Evolutionary conservation across 2,797 vertebrate genomes (phyloP), one percentile per base, ranked within the genome.

Genomic region (Ambastaia sidthimunki): DNA sequence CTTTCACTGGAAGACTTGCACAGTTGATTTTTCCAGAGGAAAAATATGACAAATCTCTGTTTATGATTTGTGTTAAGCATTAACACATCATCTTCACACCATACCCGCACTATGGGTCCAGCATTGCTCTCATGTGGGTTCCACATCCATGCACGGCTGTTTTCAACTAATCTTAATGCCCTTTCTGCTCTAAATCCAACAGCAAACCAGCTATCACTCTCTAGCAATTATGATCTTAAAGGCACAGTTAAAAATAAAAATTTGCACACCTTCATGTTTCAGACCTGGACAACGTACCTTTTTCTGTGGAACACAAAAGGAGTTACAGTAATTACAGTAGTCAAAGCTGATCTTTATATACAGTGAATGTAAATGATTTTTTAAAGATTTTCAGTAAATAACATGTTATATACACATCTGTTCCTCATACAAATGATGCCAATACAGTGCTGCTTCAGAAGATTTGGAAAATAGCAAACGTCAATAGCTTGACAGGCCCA

Each of bases 141-240:
- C 78, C 75, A 85, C 31, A 83, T 83, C 31, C 60, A 78, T 71
- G 75, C 80, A 76, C 79, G 67, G 28, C 76, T 62, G 71, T 84
- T 78, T 85, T 78, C 75, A 69, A 62, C 19, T 74, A 78, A 67
- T 83, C 84, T 60, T 48, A 85, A 80, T 78, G 73, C 68, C 76
- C 74, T 73, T 88, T 84, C 71, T 87, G 70, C 68, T 83, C 71
- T 74, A 47, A 80, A 83, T 82, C 71, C 69, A 78, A 21, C 82
- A 31, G 54, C 59, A 81, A 84, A 78, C 82, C 78, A 82, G 76
- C 73, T 77, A 71, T 31, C 55, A 57, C 72, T 74, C 41, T 74
- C 73, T 60, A 83, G 54, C 25, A 77, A 66, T 63, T 76, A 25
- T 37, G 54, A 62, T 74, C 68, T 80, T 72, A 67, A 71, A 71